These are phyloP conservation scores for Chrysomela aeneicollis DNA, from an alignment of 2,888 invertebrate species.

Conservation along the genomic window DNA sequence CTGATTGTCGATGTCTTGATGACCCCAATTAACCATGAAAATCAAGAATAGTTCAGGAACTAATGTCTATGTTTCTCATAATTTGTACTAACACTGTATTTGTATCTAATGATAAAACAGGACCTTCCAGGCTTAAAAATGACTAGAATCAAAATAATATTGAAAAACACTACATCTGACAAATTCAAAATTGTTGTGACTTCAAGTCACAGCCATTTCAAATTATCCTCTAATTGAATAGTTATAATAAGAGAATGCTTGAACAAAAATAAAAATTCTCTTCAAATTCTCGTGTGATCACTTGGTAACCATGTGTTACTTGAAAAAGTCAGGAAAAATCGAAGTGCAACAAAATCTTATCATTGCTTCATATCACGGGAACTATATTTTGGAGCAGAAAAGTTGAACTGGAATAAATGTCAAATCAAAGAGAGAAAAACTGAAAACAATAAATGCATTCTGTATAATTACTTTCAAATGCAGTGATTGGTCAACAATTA, in stretches of 20 bases:
- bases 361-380: too few relatives aligned
- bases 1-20: slow-evolving; percentile 11
- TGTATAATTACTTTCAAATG: neutral
- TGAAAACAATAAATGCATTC: neutral
- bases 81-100: neutral
- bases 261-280: neutral
- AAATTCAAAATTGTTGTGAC: too few relatives aligned
- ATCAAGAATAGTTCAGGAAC: neutral
- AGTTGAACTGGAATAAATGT: too few relatives aligned
- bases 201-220: too few relatives aligned
- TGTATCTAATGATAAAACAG: too few relatives aligned
- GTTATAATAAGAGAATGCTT: neutral
- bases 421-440: too few relatives aligned
- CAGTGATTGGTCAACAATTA: neutral
- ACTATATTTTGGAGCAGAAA: too few relatives aligned
- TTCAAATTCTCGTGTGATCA: too few relatives aligned
- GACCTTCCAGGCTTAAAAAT: neutral
- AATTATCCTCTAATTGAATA: too few relatives aligned
- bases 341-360: too few relatives aligned
- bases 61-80: neutral
- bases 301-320: too few relatives aligned
- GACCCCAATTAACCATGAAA: neutral
- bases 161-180: neutral
- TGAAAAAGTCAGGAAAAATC: too few relatives aligned
- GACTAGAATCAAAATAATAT: neutral